Base-by-base conservation (phyloP, 2,888 invertebrate species). In the Laspeyria flexula region DNA sequence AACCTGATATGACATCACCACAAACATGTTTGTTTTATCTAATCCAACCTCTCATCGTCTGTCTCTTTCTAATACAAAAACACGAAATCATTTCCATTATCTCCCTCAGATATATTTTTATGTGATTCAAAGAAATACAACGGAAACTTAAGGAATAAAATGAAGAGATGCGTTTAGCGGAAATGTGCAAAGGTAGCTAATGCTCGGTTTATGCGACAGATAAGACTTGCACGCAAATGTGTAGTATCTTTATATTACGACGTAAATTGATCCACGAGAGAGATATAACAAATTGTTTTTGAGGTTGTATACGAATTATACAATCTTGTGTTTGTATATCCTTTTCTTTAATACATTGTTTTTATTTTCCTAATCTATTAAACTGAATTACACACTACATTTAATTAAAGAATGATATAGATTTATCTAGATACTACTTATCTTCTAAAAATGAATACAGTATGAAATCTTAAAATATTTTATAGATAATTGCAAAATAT, bases 141-240 rank as follows among this genome's bases (percentile, higher is more conserved):
- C 78, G 85, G 84, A 87, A 86, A 83, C 76, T 70, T 71, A 75
- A 74, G 70, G 71, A 76, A 82, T 85, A 80, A 81, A 81, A 82
- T 80, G 80, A 75, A 71, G 68, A 77, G 75, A 73, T 71, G 74
- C 73, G 73, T 75, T 76, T 71, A 70, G 68, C 73, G 85, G 85
- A 86, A 86, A 85, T 80, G 84, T 81, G 81, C 80, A 82, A 64
- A 71, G 80, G 73, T 65, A 68, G 83, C 88, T 88, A 88, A 88
- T 80, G 82, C 83, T 76, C 75, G 84, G 85, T 88, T 89, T 89
- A 90, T 79, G 83, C 81, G 65, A 37, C 53, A 86, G 89, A 90
- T 90, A 90, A 89, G 76, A 60, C 64, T 42, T 71, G 70, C 75
- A 77, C 65, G 74, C 75, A 83, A 88, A 87, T 87, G 83, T 85